Base-by-base conservation (phyloP, 2,888 invertebrate genomes). In the Charanyca ferruginea region DNA sequence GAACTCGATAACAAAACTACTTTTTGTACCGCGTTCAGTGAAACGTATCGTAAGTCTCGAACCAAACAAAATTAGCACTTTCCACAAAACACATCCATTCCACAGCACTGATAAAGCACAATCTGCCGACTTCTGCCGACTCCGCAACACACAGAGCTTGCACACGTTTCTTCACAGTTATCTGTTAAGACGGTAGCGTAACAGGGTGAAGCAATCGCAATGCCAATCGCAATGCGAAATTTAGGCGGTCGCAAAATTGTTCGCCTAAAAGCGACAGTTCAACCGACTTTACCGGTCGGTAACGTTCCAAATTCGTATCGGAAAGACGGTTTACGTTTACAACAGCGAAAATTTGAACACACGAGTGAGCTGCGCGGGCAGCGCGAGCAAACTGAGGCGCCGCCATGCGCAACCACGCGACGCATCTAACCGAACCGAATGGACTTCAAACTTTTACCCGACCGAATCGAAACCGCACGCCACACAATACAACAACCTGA, bases 361-460 rank as follows among this genome's bases (percentile, higher is more conserved):
- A 91, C 95, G 94, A 91, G 94, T 90, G 91, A 90, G 93, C 94
- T 89, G 93, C 94, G 94, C 95, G 91, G 90, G 87, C 88, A 89
- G 93, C 94, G 94, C 93, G 84, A 92, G 92, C 95, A 92, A 91
- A 95, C 95, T 94, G 93, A 91, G 84, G 88, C 81, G 88, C 84
- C 87, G 84, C 80, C 84, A 87, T 86, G 89, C 89, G 87, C 89
- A 89, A 89, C 89, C 86, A 88, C 88, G 88, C 92, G 91, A 85
- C 90, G 90, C 91, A 88, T 88, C 90, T 89, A 88, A 88, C 87
- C 89, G 85, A 87, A 79, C 84, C 83, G 83, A 86, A 84, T 92
- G 93, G 93, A 92, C 93, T 93, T 92, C 93, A 93, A 93, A 94
- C 93, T 93, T 93, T 93, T 92, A 95, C 90, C 89, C 93, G 86